Evolutionary conservation across 2,797 vertebrate genomes (phyloP).

Genomic region (Gymnodraco acuticeps): DNA sequence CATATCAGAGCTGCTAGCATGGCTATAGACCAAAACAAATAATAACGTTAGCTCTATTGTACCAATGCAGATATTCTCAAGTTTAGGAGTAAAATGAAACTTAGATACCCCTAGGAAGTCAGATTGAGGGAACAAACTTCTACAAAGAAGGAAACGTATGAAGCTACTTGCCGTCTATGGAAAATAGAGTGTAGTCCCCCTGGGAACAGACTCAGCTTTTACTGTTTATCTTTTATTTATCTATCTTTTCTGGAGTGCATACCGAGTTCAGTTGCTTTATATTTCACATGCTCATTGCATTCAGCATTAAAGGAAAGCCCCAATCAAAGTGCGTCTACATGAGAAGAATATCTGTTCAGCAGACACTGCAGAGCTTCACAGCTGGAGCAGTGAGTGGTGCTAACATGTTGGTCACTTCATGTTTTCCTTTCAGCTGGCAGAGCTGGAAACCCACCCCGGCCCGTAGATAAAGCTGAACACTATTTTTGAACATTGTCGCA

Average conservation of each 20-base stretch:
- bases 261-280: background rate
- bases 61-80: no score
- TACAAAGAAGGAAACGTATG: background rate
- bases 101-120: background rate
- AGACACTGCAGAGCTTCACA: conserved; percentile 22
- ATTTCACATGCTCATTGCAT: background rate
- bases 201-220: background rate
- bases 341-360: conserved; percentile 8
- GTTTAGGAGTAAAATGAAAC: no score
- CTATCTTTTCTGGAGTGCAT: background rate
- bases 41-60: no score
- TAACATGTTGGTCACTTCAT: conserved; percentile 12
- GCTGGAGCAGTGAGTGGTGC: conserved; percentile 12
- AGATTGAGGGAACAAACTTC: background rate
- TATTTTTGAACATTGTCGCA: conserved; percentile 73
- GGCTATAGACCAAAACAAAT: background rate
- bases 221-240: background rate
- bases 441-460: conserved; percentile 47
- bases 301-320: conserved; percentile 19
- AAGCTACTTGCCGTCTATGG: no score
- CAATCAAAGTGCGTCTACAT: background rate
- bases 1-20: background rate
- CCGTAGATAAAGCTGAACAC: conserved; percentile 60
- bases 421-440: conserved; percentile 58
- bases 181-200: background rate